Evolutionary conservation across 1,140 invertebrate genomes (phyloP).

Genomic region (Brachionus calyciflorus): DNA sequence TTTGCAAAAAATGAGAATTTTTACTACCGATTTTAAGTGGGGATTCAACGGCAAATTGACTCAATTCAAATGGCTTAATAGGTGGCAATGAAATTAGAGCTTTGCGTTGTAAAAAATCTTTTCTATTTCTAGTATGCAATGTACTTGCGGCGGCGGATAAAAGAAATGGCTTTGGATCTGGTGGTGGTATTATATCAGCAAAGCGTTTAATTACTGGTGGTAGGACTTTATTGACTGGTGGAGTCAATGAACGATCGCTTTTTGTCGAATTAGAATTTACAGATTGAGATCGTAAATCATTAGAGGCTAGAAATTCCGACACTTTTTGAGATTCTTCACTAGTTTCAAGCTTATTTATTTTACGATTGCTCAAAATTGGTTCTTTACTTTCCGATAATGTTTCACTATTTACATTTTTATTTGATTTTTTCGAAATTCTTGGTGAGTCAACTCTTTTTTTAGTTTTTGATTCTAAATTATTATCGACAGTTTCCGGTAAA

Average conservation of each 20-base stretch:
- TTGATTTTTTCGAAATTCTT: background rate
- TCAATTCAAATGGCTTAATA: slow-evolving; percentile 36
- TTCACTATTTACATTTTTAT: background rate
- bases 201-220: slow-evolving; percentile 8
- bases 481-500: background rate
- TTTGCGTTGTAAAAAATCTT: slow-evolving; percentile 34
- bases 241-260: slow-evolving; percentile 12
- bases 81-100: slow-evolving; percentile 30
- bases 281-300: background rate
- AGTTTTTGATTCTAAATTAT: background rate
- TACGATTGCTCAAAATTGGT: too few relatives aligned
- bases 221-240: slow-evolving; percentile 27
- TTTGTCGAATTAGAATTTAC: background rate
- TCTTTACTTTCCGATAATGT: background rate
- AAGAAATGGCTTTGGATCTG: slow-evolving; percentile 39
- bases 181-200: slow-evolving; percentile 1
- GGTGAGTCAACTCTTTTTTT: background rate
- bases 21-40: slow-evolving; percentile 19
- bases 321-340: background rate
- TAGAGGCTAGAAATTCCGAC: background rate
- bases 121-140: slow-evolving; percentile 15
- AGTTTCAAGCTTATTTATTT: too few relatives aligned
- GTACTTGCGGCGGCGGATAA: background rate
- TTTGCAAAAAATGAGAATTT: slow-evolving; percentile 1
- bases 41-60: slow-evolving; percentile 22